Conservation (phyloP, 1,140 invertebrate genomes). For the Contarinia nasturtii region DNA sequence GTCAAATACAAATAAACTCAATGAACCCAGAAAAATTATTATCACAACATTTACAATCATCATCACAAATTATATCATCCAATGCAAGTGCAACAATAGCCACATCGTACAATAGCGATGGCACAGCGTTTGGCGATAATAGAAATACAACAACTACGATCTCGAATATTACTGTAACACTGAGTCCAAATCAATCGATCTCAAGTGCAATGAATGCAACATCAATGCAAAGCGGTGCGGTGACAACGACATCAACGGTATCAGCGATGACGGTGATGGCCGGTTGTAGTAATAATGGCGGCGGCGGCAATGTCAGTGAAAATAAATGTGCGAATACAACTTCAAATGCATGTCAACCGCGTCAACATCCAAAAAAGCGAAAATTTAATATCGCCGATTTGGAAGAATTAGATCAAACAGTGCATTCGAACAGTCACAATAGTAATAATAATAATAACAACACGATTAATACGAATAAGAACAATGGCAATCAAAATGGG, state of each 20-base stretch:
- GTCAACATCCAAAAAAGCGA: slow-evolving; percentile 71
- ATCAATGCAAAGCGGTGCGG: slow-evolving; percentile 11
- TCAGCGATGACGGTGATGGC: not conserved
- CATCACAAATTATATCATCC: not conserved
- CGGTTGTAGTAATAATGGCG: too few relatives aligned
- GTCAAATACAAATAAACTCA: not conserved
- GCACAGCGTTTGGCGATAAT: not conserved
- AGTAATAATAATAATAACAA: not conserved
- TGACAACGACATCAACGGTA: slow-evolving; percentile 8
- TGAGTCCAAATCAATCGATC: slow-evolving; percentile 10
- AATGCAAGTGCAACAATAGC: not conserved
- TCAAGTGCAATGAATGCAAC: slow-evolving; percentile 10
- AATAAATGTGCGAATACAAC: slow-evolving; percentile 15
- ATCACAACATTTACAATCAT: not conserved
- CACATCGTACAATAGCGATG: not conserved
- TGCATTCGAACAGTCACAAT: not conserved
- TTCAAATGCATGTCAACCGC: slow-evolving; percentile 22
- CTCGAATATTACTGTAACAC: slow-evolving; percentile 16
- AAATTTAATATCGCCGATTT: slow-evolving; percentile 71
- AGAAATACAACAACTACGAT: slow-evolving; percentile 4
- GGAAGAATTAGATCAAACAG: slow-evolving; percentile 23
- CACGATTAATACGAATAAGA: not conserved
- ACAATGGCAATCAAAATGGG: not conserved
- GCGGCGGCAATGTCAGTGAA: not conserved
- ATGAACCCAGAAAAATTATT: not conserved